Evolutionary conservation across 2,113 vertebrate species (phyloP).

Genomic region (Hipposideros armiger): DNA sequence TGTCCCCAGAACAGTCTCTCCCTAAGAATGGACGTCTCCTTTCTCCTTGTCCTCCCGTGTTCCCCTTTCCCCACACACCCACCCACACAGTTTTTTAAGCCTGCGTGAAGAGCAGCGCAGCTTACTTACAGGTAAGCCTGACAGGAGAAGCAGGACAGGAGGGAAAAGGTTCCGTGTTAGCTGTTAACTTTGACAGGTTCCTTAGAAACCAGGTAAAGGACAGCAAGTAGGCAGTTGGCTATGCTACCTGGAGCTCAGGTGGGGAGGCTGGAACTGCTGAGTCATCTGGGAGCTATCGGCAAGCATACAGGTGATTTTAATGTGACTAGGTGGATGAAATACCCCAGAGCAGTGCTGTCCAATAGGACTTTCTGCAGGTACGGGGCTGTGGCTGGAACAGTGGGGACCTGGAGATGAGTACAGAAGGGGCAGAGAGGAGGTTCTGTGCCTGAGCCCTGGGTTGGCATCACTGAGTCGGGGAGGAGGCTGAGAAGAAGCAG

Average conservation of each 20-base stretch:
- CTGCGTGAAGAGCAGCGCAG: background rate
- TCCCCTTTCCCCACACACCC: no score
- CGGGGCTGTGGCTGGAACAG: background rate
- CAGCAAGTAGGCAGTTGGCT: background rate
- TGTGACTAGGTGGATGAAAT: background rate
- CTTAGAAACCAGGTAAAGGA: background rate
- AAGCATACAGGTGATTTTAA: background rate
- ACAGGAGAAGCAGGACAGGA: background rate
- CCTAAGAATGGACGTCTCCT: background rate
- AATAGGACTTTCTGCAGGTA: background rate
- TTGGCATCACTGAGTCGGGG: background rate
- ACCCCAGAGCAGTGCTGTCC: background rate
- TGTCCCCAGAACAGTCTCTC: background rate
- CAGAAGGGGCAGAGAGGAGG: background rate
- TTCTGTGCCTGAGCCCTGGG: background rate
- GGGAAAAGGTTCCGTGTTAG: background rate
- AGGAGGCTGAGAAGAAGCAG: background rate
- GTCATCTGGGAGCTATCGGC: background rate
- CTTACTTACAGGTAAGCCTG: background rate
- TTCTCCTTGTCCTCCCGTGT: background rate
- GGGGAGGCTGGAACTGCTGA: background rate
- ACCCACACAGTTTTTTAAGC: background rate
- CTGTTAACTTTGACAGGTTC: background rate
- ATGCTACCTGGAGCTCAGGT: background rate
- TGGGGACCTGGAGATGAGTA: background rate